Evolutionary conservation across 1,140 invertebrate species (phyloP).

Genomic region (Anagrus nilaparvatae): DNA sequence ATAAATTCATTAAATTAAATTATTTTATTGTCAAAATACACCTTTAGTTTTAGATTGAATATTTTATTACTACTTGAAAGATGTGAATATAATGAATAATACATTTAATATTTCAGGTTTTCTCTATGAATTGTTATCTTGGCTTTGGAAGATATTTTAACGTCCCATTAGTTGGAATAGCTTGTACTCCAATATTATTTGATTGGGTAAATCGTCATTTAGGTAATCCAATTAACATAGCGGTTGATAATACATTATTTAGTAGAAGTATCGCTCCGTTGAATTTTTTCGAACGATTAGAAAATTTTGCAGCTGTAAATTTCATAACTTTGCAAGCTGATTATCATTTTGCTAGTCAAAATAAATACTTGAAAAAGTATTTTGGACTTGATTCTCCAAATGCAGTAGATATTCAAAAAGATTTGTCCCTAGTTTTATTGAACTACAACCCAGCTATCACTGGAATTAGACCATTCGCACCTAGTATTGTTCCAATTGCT

Average conservation of each 20-base stretch:
- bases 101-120: too few relatives aligned
- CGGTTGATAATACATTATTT: constrained; percentile 40
- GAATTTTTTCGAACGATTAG: constrained; percentile 49
- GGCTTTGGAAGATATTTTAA: constrained; percentile 46
- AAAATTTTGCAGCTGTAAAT: background rate
- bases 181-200: constrained; percentile 44
- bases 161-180: constrained; percentile 45
- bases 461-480: constrained; percentile 37
- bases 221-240: constrained; percentile 45
- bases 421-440: constrained; percentile 41
- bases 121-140: constrained; percentile 35
- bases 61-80: too few relatives aligned
- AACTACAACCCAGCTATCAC: constrained; percentile 47
- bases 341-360: constrained; percentile 5
- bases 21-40: too few relatives aligned
- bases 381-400: constrained; percentile 30
- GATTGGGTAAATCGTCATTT: constrained; percentile 48
- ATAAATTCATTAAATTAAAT: too few relatives aligned
- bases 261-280: constrained; percentile 44
- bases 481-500: constrained; percentile 48
- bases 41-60: too few relatives aligned
- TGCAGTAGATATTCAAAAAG: constrained; percentile 34
- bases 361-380: constrained; percentile 25
- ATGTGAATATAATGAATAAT: too few relatives aligned
- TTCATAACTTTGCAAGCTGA: constrained; percentile 17